A percentile compares a stretch with the other conserved stretches of the same genome.
These are phyloP conservation scores for Rafetus swinhoei DNA, from an alignment of 2,113 vertebrate genomes.

Conservation along the genomic window DNA sequence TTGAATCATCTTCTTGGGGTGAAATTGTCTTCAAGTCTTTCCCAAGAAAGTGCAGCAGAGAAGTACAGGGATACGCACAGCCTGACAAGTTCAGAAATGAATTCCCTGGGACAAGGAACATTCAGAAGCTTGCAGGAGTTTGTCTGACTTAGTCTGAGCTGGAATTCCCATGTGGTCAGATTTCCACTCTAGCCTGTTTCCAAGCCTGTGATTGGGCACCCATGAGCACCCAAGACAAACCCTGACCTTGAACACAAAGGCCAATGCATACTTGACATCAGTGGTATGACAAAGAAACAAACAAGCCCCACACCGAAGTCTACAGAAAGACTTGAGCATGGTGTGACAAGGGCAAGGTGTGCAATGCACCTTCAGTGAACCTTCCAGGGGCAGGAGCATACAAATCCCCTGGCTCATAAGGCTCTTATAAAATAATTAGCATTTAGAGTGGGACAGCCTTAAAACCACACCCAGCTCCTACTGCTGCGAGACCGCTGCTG, in stretches of 20 bases:
- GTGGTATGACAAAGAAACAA: neutral
- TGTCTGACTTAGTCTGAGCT: accelerated
- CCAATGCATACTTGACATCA: neutral
- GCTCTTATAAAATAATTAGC: too few relatives aligned
- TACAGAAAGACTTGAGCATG: neutral
- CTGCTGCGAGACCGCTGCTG: neutral
- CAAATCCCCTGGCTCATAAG: neutral
- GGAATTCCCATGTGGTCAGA: accelerated
- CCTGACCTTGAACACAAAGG: accelerated
- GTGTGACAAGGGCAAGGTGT: neutral
- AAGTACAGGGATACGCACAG: neutral
- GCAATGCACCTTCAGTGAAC: neutral
- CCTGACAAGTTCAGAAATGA: neutral
- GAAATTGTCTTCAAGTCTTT: neutral
- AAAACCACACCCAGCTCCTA: neutral
- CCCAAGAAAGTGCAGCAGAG: accelerated
- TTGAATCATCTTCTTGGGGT: slow-evolving; percentile 52
- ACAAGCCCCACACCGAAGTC: neutral
- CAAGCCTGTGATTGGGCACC: accelerated
- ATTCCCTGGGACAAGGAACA: accelerated
- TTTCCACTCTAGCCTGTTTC: accelerated
- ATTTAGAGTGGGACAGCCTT: neutral
- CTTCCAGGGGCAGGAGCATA: neutral
- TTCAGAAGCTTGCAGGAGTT: accelerated
- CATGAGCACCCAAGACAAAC: accelerated